Base-by-base conservation (phyloP, 2,113 vertebrate genomes). In the Paramisgurnus dabryanus region DNA sequence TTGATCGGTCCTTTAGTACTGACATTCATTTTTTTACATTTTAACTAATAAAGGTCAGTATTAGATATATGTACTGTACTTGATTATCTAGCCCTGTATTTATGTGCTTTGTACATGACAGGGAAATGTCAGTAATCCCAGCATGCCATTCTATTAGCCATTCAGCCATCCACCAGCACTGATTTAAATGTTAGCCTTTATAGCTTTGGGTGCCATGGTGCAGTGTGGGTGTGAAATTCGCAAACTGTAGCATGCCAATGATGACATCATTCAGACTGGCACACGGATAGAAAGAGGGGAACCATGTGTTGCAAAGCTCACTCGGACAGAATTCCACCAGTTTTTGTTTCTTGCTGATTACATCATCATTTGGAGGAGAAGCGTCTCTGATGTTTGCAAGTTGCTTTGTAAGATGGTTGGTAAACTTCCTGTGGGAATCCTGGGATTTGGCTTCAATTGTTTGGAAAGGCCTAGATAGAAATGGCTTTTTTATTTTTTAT, bases 181-280 rank as follows among this genome's bases (percentile, higher is more conserved):
- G 60, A 73, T 13, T 39, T n/a, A 60, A 55, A n/a, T 22, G n/a
- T 61, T 74, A 61, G 60, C 57, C 60, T 61, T 61, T 74, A 13
- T 13, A 6, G 4, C 27, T 72, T 58, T 13, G 17, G 17, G 34
- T 72, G 69, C 53, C 50, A 58, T 72, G 53, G 53, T 53, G 53
- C 34, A 0, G 5, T 41, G 18, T 47, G 11, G 49, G 67, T 75
- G 72, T 49, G 57, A 15, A 6, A 34, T 45, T 63, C 7, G 41
- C 69, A 40, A n/a, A 61, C 47, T 45, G n/a, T 11, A 80, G 69
- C 63, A 58, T 53, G 18, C 49, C n/a, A 45, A 74, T 74, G 27
- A 34, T 34, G 70, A 80, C 63, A 74, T 74, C 49, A 74, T 55
- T 65, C 18, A 34, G 71, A 84, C 81, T 83, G 81, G 83, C 80